Percentiles rank a stretch among this genome's conserved stretches.
Conservation (phyloP, 2,113 vertebrate species). For the Anarhynchus alexandrinus region DNA sequence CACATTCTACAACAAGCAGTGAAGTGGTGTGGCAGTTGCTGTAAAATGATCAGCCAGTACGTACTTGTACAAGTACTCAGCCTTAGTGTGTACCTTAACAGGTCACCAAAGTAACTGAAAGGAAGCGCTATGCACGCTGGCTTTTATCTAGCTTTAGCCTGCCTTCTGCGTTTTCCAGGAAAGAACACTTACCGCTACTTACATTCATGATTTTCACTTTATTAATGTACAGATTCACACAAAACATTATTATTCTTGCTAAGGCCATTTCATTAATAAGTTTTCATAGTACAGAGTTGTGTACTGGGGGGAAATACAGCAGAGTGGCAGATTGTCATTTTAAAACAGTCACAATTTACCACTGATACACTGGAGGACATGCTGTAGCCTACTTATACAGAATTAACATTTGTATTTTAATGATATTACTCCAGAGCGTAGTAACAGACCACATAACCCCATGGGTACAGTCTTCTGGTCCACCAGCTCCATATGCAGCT, state of each 20-base stretch:
- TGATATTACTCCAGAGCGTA: background rate
- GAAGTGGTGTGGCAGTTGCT: too few relatives aligned
- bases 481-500: background rate
- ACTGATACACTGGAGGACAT: constrained; percentile 67
- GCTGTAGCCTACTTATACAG: constrained; percentile 55
- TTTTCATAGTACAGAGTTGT: background rate
- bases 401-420: constrained; percentile 32
- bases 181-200: background rate
- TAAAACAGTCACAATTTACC: constrained; percentile 21
- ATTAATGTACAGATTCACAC: constrained; percentile 81
- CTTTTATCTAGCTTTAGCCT: background rate
- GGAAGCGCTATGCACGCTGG: rapidly evolving
- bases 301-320: background rate
- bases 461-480: background rate
- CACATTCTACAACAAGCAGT: rapidly evolving
- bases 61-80: rapidly evolving
- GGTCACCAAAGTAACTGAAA: too few relatives aligned
- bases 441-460: background rate
- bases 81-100: background rate
- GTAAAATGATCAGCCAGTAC: too few relatives aligned
- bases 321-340: background rate
- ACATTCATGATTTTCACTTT: constrained; percentile 73
- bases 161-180: background rate
- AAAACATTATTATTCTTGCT: constrained; percentile 59
- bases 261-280: constrained; percentile 35